These are phyloP conservation scores for Amphipyra berbera DNA, from an alignment of 2,888 invertebrate genomes.

Conservation along the genomic window DNA sequence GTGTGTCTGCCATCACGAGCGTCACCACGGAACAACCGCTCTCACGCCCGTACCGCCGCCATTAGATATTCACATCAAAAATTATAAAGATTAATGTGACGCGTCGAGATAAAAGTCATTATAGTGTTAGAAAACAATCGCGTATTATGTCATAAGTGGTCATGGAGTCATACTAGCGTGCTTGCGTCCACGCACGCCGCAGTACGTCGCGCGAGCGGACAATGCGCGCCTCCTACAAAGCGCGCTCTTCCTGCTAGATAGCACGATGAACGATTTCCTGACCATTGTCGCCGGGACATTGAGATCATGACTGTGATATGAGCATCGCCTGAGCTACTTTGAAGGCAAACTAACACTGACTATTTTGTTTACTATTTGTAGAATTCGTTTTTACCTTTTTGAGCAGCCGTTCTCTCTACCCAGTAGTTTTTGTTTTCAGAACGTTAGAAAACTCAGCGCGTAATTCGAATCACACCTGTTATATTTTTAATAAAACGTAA, in stretches of 20 bases:
- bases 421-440: neutral
- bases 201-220: conserved; percentile 36
- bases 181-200: conserved; percentile 26
- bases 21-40: no score
- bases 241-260: conserved; percentile 79
- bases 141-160: conserved; percentile 28
- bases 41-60: no score
- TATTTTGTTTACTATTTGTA: no score
- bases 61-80: no score
- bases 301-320: conserved; percentile 56
- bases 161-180: neutral
- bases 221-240: conserved; percentile 69
- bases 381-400: no score
- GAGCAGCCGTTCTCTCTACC: neutral
- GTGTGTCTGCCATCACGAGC: no score
- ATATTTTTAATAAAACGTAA: conserved; percentile 7
- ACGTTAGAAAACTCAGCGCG: neutral
- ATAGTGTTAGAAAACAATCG: conserved; percentile 25
- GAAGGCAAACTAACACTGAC: neutral
- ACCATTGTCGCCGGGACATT: conserved; percentile 70
- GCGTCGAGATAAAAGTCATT: conserved; percentile 24
- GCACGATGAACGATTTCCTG: conserved; percentile 82
- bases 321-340: conserved; percentile 38
- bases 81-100: neutral
- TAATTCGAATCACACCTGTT: conserved; percentile 16